Evolutionary conservation across 2,113 vertebrate species (phyloP), one percentile per base, ranked within the genome.

Genomic region (Falco punctatus): DNA sequence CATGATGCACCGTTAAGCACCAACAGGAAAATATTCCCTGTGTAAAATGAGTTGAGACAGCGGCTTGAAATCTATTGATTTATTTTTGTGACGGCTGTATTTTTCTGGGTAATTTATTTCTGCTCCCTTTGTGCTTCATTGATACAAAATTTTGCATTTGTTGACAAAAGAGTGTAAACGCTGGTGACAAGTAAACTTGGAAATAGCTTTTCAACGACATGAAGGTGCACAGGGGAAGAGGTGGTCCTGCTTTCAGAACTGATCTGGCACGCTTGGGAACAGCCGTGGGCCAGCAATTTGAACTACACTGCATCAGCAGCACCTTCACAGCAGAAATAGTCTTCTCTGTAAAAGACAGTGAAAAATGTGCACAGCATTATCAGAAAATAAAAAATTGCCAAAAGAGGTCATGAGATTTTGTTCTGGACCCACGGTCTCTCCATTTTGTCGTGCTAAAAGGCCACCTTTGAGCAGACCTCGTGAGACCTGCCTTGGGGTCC

Each of bases 391-490:
- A 77, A 46, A 49, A 67, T 21, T 24, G 51, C 20, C 32, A 48
- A 61, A 65, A 65, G 22, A n/a, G 2, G 23, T 26, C 1, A 67
- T 24, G 15, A 23, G 14, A 58, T 80, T 82, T 21, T 84, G 20
- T 26, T 65, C 44, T n/a, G 33, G 21, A 62, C 54, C 44, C 35
- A 61, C 0, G 0, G 0, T 13, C 51, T 66, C 71, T 55, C 42
- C 18, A 18, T 72, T 84, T 35, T 67, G 24, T 65, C 5, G 0
- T 20, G 30, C 13, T 75, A 65, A 21, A 69, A 62, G 42, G 58
- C 2, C 38, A 26, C 21, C 13, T 77, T 35, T 22, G 33, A 88
- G 67, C 30, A 78, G 59, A 62, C 14, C 26, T 69, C 66, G 33
- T 3, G 4, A 44, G 59, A 32, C 28, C 42, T 44, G 44, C 28